phyloP scores from a whole-genome alignment of 2,113 vertebrate genomes.

The Lamprologus tigripictilis region DNA sequence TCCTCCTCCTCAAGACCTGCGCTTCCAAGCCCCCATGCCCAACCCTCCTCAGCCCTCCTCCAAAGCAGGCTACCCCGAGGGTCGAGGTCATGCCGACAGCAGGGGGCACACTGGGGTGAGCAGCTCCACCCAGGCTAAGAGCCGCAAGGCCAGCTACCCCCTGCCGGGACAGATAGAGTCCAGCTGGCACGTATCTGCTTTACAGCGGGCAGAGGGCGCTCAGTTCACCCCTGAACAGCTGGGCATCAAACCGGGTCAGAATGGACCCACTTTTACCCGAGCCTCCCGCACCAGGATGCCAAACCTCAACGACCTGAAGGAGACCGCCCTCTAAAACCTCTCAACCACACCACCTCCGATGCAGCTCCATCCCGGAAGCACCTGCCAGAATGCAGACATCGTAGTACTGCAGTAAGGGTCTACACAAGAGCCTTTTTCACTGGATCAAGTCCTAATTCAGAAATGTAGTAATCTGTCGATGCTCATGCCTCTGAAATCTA shows the following conservation, averaged over 20 bases:
- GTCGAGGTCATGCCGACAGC: conserved; percentile 54
- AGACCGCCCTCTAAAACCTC: conserved; percentile 87
- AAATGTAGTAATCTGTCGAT: neutral
- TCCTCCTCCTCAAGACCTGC: conserved; percentile 78
- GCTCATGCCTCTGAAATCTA: conserved; percentile 21
- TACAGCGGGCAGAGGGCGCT: conserved; percentile 80
- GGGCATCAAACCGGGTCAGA: conserved; percentile 90
- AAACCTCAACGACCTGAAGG: conserved; percentile 97
- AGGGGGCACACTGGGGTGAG: conserved; percentile 67
- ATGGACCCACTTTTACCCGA: conserved; percentile 88
- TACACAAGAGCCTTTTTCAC: conserved; percentile 24
- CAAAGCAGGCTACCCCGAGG: conserved; percentile 75
- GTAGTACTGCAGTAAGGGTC: conserved; percentile 9
- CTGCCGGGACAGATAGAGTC: conserved; percentile 89
- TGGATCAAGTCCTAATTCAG: conserved; percentile 23
- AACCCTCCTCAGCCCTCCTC: conserved; percentile 74
- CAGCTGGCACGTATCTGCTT: conserved; percentile 87
- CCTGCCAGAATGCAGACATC: conserved; percentile 3
- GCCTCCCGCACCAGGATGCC: conserved; percentile 88
- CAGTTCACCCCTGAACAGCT: conserved; percentile 87
- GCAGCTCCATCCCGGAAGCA: conserved; percentile 6
- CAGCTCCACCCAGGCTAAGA: conserved; percentile 78
- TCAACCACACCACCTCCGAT: conserved; percentile 11
- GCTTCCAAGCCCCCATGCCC: conserved; percentile 85
- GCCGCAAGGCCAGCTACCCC: conserved; percentile 83